phyloP scores from a whole-genome alignment of 2,113 vertebrate genomes.

The Epinephelus lanceolatus region DNA sequence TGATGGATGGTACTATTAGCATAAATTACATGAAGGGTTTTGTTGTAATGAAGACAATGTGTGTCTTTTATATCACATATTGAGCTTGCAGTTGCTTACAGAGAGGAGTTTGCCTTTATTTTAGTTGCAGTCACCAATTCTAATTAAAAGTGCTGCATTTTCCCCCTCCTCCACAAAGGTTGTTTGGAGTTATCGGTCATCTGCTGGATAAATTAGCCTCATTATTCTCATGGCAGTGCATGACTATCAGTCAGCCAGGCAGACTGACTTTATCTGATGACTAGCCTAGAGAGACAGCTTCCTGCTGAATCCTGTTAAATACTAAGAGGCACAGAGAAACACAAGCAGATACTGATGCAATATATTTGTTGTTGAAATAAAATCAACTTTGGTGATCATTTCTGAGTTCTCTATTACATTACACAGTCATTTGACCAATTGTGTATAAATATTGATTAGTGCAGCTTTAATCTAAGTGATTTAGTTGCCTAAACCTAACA shows the following conservation, averaged over 20 bases:
- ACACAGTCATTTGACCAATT: too few relatives aligned
- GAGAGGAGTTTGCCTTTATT: background rate
- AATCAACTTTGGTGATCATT: background rate
- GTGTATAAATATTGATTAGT: too few relatives aligned
- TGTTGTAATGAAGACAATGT: background rate
- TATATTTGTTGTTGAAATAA: too few relatives aligned
- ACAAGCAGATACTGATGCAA: background rate
- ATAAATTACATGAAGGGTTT: background rate
- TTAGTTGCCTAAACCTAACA: too few relatives aligned
- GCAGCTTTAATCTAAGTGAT: too few relatives aligned
- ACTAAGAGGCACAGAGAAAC: conserved; percentile 32
- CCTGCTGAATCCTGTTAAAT: conserved; percentile 55
- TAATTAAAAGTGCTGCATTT: conserved; percentile 67
- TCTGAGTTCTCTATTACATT: background rate
- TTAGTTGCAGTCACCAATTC: conserved; percentile 37
- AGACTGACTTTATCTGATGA: conserved; percentile 80
- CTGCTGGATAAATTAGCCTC: conserved; percentile 81
- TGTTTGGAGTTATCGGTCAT: conserved; percentile 82
- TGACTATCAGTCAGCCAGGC: conserved; percentile 78
- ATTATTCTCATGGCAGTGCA: conserved; percentile 79
- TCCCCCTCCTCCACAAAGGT: conserved; percentile 67
- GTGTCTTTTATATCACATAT: background rate
- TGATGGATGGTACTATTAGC: background rate
- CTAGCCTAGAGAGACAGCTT: conserved; percentile 65
- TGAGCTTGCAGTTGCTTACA: background rate